A percentile compares a stretch with the other conserved stretches of the same genome.
phyloP scores from a whole-genome alignment of 1,140 invertebrate species.

The Amphibalanus amphitrite region DNA sequence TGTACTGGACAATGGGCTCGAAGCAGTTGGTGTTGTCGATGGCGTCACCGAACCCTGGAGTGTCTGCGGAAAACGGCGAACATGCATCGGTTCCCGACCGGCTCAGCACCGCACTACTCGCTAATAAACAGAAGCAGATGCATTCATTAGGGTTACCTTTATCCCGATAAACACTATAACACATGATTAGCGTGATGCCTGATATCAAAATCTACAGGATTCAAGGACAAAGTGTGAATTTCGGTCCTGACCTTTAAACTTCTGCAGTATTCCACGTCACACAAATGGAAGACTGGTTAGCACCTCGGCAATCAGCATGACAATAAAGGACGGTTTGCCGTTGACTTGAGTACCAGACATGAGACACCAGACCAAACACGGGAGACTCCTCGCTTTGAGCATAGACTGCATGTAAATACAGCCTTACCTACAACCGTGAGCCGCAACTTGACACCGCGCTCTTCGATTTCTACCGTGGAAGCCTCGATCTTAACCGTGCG shows the following conservation, averaged over 20 bases:
- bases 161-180: background rate
- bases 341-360: no score
- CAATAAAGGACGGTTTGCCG: no score
- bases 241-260: no score
- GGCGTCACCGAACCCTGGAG: conserved; percentile 97
- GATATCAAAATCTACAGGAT: no score
- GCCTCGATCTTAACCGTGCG: conserved; percentile 78
- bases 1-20: conserved; percentile 75
- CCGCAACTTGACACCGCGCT: conserved; percentile 71
- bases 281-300: no score
- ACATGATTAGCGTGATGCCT: background rate
- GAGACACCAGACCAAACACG: no score
- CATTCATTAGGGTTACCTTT: background rate
- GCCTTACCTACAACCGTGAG: conserved; percentile 35
- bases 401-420: no score
- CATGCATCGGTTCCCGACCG: conserved; percentile 48
- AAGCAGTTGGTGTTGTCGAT: conserved; percentile 92
- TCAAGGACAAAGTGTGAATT: no score
- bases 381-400: no score
- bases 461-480: conserved; percentile 85
- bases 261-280: no score
- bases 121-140: background rate
- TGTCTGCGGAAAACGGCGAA: conserved; percentile 50
- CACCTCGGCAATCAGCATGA: no score
- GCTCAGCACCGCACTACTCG: background rate